phyloP scores from a whole-genome alignment of 37 sponge, comb jelly and placozoan species.

The Halisarca cf. caerulea region DNA sequence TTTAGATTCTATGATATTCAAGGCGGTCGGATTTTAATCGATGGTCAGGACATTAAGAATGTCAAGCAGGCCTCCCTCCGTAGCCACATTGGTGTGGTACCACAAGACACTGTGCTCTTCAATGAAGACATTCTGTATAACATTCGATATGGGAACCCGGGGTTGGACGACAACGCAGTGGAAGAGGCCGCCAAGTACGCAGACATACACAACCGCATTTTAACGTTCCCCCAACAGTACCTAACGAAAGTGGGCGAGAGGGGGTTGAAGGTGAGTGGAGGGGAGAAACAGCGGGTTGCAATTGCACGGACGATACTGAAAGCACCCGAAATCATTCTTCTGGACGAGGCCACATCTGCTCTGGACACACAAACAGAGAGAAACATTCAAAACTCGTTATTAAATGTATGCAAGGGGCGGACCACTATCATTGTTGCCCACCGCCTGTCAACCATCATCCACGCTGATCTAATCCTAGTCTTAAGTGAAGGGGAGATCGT shows the following conservation, averaged over 20 bases:
- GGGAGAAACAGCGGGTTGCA: constrained; percentile 98
- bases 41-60: constrained; percentile 83
- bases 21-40: constrained; percentile 80
- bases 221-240: constrained; percentile 85
- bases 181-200: constrained; percentile 84
- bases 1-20: constrained; percentile 84
- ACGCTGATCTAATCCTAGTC: constrained; percentile 94
- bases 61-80: constrained; percentile 79
- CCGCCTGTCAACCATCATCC: constrained; percentile 94
- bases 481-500: constrained; percentile 78
- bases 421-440: constrained; percentile 97
- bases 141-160: constrained; percentile 86
- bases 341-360: constrained; percentile 99
- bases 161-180: constrained; percentile 79
- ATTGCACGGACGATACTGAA: constrained; percentile 98
- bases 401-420: constrained; percentile 79
- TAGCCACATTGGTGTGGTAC: constrained; percentile 90
- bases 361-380: constrained; percentile 96
- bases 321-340: constrained; percentile 86
- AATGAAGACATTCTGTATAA: constrained; percentile 94
- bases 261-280: constrained; percentile 97
- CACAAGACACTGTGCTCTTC: constrained; percentile 99
- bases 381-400: constrained; percentile 88
- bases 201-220: constrained; percentile 87
- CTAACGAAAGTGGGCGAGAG: constrained; percentile 95